Evolutionary conservation across 2,113 vertebrate genomes (phyloP).

Genomic region (Neotragus moschatus): DNA sequence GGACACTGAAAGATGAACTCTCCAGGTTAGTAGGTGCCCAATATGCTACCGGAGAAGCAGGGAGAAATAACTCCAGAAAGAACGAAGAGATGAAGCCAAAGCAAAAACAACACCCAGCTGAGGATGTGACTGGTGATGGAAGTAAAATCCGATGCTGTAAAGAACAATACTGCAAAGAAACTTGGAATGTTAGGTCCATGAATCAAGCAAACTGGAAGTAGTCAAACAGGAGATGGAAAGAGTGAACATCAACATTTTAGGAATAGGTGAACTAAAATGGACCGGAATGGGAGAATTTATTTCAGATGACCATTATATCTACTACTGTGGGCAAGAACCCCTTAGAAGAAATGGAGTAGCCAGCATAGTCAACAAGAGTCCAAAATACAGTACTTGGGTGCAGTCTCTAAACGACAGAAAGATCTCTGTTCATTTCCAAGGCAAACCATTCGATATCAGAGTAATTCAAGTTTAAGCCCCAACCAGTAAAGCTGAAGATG

Average conservation of each 20-base stretch:
- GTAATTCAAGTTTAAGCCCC: background rate
- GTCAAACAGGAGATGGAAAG: background rate
- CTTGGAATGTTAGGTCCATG: background rate
- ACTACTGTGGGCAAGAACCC: background rate
- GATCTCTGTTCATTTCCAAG: background rate
- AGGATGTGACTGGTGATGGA: background rate
- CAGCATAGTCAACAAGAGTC: background rate
- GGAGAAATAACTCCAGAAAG: background rate
- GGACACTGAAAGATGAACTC: background rate
- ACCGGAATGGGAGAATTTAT: background rate
- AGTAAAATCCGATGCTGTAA: background rate
- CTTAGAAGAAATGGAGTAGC: background rate
- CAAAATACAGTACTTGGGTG: background rate
- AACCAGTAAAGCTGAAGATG: background rate
- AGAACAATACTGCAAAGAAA: background rate
- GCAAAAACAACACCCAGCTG: background rate
- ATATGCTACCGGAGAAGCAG: background rate
- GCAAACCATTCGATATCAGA: background rate
- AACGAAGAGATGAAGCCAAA: background rate
- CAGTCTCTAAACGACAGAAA: background rate
- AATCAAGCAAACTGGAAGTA: background rate
- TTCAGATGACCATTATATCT: background rate
- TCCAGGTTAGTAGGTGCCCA: background rate
- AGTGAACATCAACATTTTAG: background rate
- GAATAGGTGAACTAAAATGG: background rate